These are phyloP conservation scores for Psammodynastes pulverulentus DNA, from an alignment of 2,113 vertebrate genomes.

Conservation along the genomic window DNA sequence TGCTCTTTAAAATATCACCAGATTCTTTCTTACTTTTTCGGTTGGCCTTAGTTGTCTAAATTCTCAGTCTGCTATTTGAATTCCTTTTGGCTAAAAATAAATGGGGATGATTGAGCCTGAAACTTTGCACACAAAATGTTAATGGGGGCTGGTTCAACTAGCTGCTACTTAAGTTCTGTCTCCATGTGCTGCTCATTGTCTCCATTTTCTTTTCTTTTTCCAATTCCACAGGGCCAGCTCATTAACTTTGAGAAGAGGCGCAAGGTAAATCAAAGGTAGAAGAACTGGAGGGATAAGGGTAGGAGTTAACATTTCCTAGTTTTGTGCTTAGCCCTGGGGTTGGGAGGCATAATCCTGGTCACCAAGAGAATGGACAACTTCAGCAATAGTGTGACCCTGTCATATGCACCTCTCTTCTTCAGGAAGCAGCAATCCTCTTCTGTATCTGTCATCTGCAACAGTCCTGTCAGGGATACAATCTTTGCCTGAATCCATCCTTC, in stretches of 20 bases:
- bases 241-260: slow-evolving; percentile 90
- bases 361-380: background rate
- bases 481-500: slow-evolving; percentile 62
- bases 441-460: slow-evolving; percentile 81
- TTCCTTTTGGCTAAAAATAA: background rate
- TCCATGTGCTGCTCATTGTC: background rate
- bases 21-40: background rate
- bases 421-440: slow-evolving; percentile 86
- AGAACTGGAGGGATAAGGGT: background rate
- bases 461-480: slow-evolving; percentile 72
- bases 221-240: slow-evolving; percentile 71
- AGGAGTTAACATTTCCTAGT: background rate
- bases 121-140: background rate
- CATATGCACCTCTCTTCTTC: background rate
- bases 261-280: slow-evolving; percentile 67
- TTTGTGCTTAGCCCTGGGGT: background rate
- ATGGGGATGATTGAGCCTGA: background rate
- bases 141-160: background rate
- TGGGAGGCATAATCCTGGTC: background rate
- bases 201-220: background rate
- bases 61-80: background rate
- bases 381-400: background rate
- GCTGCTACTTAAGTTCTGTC: background rate
- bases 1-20: background rate
- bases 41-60: background rate